Base-by-base conservation (phyloP, 2,797 vertebrate species). In the Iguana delicatissima region DNA sequence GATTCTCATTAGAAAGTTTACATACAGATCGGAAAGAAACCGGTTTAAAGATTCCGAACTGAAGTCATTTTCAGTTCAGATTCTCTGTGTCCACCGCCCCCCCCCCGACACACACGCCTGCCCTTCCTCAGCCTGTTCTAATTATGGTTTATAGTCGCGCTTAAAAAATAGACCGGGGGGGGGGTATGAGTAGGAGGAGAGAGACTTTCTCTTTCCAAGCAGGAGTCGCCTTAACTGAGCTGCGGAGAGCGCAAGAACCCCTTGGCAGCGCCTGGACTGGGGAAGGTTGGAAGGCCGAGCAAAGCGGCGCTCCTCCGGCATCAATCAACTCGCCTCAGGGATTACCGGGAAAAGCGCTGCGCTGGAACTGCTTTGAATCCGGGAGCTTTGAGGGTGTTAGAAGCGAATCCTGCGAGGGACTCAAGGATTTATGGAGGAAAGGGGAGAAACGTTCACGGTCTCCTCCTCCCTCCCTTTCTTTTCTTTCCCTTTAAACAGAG, bases 281-380 rank as follows among this genome's bases (percentile, higher is more conserved):
- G 94, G 5, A 24, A 38, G 74, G 92, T 94, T 94, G 91, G 94
- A 95, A 93, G 96, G 62, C 32, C 93, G 95, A 94, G 72, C 59
- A 85, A 92, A 42, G 94, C 62, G 72, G 91, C 3, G 89, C 84
- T 95, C 92, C 88, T 93, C 91, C 10, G 2, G 91, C 87, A 95
- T 95, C 95, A 95, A 96, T 96, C 95, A 20, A 96, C 86, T 91
- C 77, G 95, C 94, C 95, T 95, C 96, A 94, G 93, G 96, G 95
- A 95, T 96, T 96, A 95, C 89, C 20, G 92, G 38, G 93, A 94
- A 95, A 96, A 94, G 95, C 95, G 95, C 94, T 91, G 91, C 42
- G 52, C 93, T 95, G 94, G 95, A 93, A 95, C 94, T 90, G 93
- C 95, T 94, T 92, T 92, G 96, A 95, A 95, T 89, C 80, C 89